These are phyloP conservation scores for Sorex fumeus DNA, from an alignment of 2,113 vertebrate genomes.

Conservation along the genomic window DNA sequence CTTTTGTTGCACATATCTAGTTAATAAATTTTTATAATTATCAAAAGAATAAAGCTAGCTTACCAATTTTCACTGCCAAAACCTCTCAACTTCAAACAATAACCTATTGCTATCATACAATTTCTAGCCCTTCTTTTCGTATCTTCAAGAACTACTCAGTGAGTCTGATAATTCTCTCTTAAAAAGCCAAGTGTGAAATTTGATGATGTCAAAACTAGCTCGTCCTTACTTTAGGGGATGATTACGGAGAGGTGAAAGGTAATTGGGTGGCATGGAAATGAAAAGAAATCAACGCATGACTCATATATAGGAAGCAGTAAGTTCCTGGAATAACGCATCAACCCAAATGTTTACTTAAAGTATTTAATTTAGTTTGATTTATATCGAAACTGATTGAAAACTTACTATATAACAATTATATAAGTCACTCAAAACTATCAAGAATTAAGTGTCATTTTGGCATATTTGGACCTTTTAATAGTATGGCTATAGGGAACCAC, in stretches of 20 bases:
- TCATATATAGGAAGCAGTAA: constrained; percentile 27
- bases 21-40: constrained; percentile 23
- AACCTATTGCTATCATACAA: background rate
- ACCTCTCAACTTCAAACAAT: background rate
- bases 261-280: background rate
- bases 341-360: constrained; percentile 15
- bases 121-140: constrained; percentile 29
- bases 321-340: constrained; percentile 43
- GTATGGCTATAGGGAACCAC: background rate
- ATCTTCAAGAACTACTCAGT: constrained; percentile 36
- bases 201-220: constrained; percentile 31
- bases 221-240: constrained; percentile 6
- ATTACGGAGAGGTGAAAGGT: background rate
- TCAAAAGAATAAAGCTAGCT: constrained; percentile 20
- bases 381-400: background rate
- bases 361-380: background rate
- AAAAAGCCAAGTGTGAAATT: background rate
- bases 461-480: constrained; percentile 59
- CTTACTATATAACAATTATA: background rate
- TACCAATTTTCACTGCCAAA: constrained; percentile 33
- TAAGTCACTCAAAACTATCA: constrained; percentile 13
- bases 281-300: background rate
- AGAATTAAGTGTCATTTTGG: constrained; percentile 44
- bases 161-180: constrained; percentile 26
- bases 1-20: background rate